phyloP scores from a whole-genome alignment of 1,140 invertebrate species.

The Cotesia vestalis region DNA sequence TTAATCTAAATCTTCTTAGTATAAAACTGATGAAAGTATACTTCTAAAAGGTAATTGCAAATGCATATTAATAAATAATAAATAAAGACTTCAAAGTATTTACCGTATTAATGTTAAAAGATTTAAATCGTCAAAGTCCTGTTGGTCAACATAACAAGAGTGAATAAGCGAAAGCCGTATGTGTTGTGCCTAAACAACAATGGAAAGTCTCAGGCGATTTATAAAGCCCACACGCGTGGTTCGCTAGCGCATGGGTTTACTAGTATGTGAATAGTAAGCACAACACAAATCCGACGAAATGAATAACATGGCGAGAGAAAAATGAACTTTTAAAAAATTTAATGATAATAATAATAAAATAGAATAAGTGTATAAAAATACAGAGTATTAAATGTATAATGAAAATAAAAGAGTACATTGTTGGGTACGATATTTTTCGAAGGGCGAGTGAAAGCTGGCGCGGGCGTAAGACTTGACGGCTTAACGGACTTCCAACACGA shows the following conservation, averaged over 20 bases:
- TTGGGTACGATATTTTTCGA: slow-evolving; percentile 11
- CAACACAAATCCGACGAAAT: not conserved
- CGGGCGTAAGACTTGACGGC: slow-evolving; percentile 19
- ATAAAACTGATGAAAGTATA: no score
- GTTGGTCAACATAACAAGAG: not conserved
- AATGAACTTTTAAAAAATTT: not conserved
- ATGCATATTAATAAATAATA: no score
- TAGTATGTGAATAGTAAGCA: not conserved
- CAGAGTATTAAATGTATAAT: not conserved
- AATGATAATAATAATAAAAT: slow-evolving; percentile 1
- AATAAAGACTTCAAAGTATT: no score
- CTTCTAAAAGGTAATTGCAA: no score
- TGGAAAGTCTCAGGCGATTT: slow-evolving; percentile 18
- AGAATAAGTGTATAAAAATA: slow-evolving; percentile 6
- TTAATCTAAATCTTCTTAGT: no score
- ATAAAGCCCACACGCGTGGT: slow-evolving; percentile 18
- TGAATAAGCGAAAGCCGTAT: not conserved
- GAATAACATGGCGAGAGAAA: not conserved
- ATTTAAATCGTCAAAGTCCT: slow-evolving; percentile 5
- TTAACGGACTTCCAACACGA: slow-evolving; percentile 9
- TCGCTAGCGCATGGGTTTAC: not conserved
- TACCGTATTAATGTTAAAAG: not conserved
- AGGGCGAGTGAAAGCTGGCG: slow-evolving; percentile 26
- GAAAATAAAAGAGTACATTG: slow-evolving; percentile 14
- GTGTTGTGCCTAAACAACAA: slow-evolving; percentile 10